phyloP scores from a whole-genome alignment of 1,140 invertebrate genomes.

The Phthorimaea operculella region DNA sequence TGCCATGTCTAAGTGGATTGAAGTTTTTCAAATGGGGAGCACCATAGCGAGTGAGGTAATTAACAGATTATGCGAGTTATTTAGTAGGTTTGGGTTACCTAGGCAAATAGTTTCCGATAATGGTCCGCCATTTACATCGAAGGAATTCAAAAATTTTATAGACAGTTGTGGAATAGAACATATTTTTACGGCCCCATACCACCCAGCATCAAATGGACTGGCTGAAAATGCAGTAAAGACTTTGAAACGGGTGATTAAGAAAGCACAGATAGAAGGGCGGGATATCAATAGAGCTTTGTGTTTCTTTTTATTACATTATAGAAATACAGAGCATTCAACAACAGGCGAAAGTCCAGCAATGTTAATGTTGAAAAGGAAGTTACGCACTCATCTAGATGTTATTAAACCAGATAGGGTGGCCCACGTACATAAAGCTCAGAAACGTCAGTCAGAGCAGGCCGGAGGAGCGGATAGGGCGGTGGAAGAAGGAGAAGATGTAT shows the following conservation, averaged over 20 bases:
- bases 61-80: constrained; percentile 7
- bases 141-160: constrained; percentile 14
- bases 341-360: background rate
- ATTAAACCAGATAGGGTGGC: background rate
- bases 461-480: background rate
- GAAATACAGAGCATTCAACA: background rate
- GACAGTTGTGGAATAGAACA: constrained; percentile 12
- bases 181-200: constrained; percentile 13
- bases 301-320: background rate
- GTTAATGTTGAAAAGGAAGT: background rate
- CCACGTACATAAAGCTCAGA: background rate
- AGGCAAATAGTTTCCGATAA: constrained; percentile 18
- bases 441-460: background rate
- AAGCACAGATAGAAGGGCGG: background rate
- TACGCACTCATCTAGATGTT: background rate
- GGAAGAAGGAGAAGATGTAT: background rate
- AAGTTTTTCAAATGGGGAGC: constrained; percentile 9
- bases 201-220: constrained; percentile 15
- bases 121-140: constrained; percentile 13
- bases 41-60: constrained; percentile 10
- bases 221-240: background rate
- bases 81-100: constrained; percentile 12
- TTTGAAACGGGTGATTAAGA: background rate
- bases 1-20: constrained; percentile 18
- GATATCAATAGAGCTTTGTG: background rate